Evolutionary conservation across 1,140 invertebrate genomes (phyloP).

Genomic region (Choristoneura fumiferana): DNA sequence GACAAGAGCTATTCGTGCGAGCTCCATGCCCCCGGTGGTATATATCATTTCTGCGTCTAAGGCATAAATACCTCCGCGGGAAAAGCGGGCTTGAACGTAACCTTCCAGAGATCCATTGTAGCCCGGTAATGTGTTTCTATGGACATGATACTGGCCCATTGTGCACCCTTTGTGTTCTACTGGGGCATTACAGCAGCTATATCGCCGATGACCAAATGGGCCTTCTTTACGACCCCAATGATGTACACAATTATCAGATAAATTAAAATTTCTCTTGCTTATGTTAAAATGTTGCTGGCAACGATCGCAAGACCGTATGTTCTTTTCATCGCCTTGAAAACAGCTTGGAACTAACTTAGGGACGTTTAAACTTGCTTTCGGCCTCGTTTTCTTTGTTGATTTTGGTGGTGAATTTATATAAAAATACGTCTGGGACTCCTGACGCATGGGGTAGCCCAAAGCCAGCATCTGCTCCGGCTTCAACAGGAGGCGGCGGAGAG

Average conservation of each 20-base stretch:
- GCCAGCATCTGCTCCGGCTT: slow-evolving; percentile 81
- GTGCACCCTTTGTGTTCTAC: slow-evolving; percentile 80
- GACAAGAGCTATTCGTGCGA: slow-evolving; percentile 91
- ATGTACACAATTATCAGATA: slow-evolving; percentile 85
- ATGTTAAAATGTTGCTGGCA: slow-evolving; percentile 86
- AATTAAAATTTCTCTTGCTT: slow-evolving; percentile 81
- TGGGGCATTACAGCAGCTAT: slow-evolving; percentile 77
- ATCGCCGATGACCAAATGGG: slow-evolving; percentile 54
- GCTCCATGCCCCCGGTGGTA: slow-evolving; percentile 88
- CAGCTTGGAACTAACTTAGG: slow-evolving; percentile 81
- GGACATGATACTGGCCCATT: slow-evolving; percentile 84
- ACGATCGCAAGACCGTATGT: slow-evolving; percentile 83
- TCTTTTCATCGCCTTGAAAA: slow-evolving; percentile 69
- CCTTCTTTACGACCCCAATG: slow-evolving; percentile 88
- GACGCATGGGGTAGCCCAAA: slow-evolving; percentile 86
- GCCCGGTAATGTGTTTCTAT: slow-evolving; percentile 83
- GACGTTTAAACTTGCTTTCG: slow-evolving; percentile 79
- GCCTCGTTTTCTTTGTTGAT: slow-evolving; percentile 42
- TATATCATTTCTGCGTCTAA: slow-evolving; percentile 97
- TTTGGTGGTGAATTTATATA: slow-evolving; percentile 78
- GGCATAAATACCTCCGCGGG: slow-evolving; percentile 83
- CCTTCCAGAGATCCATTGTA: slow-evolving; percentile 84
- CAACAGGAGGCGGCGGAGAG: slow-evolving; percentile 80
- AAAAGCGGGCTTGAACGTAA: slow-evolving; percentile 80
- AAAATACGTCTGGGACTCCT: slow-evolving; percentile 80